phyloP scores from a whole-genome alignment of 2,888 invertebrate species.

The Campopleginae sp. region DNA sequence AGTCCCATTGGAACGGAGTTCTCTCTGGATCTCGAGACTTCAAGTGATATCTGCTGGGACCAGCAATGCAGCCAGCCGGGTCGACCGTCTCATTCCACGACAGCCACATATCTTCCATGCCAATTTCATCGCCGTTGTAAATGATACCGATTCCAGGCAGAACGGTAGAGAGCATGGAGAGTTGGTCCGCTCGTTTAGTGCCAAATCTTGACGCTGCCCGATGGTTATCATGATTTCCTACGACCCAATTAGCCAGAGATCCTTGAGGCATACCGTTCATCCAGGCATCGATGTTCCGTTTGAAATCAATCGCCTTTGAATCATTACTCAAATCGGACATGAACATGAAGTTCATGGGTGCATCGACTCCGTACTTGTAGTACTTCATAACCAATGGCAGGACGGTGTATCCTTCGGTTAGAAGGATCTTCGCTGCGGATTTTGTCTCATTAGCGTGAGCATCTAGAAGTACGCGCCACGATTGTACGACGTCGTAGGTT shows the following conservation, averaged over 20 bases:
- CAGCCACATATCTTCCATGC: slow-evolving; percentile 88
- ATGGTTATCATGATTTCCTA: slow-evolving; percentile 86
- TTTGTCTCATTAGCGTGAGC: slow-evolving; percentile 85
- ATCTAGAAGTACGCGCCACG: slow-evolving; percentile 86
- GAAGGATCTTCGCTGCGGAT: slow-evolving; percentile 84
- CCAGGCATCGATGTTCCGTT: slow-evolving; percentile 86
- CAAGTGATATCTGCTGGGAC: slow-evolving; percentile 86
- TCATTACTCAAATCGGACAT: slow-evolving; percentile 82
- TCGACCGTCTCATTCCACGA: slow-evolving; percentile 88
- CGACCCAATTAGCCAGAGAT: slow-evolving; percentile 90
- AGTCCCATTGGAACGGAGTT: slow-evolving; percentile 89
- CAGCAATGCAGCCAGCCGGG: slow-evolving; percentile 88
- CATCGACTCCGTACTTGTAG: slow-evolving; percentile 71
- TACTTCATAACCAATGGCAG: slow-evolving; percentile 85
- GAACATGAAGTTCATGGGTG: slow-evolving; percentile 89
- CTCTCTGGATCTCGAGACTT: slow-evolving; percentile 82
- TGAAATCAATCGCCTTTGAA: slow-evolving; percentile 86
- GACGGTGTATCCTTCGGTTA: slow-evolving; percentile 87
- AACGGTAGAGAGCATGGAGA: slow-evolving; percentile 87
- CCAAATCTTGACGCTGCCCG: slow-evolving; percentile 85
- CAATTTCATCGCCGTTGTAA: slow-evolving; percentile 94
- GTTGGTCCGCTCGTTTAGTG: slow-evolving; percentile 84
- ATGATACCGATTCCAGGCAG: slow-evolving; percentile 88
- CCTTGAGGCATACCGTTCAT: slow-evolving; percentile 86
- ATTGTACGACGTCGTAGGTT: slow-evolving; percentile 83